Conservation (phyloP, 2,797 vertebrate genomes). For the Trichosurus vulpecula region DNA sequence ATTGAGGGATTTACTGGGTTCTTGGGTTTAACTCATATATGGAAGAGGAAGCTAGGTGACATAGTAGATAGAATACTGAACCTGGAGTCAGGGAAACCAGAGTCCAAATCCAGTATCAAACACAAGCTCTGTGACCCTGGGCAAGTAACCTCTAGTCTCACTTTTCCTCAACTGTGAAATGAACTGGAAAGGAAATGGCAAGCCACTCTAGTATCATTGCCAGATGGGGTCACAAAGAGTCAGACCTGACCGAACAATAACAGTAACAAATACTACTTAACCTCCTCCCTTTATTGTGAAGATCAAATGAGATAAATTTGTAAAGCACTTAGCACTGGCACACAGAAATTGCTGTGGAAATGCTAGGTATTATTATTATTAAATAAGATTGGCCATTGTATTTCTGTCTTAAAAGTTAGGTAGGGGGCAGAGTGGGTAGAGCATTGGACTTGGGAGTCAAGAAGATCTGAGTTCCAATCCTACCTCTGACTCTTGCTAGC, state of each 20-base stretch:
- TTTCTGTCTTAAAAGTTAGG: background rate
- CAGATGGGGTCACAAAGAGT: background rate
- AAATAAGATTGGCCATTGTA: background rate
- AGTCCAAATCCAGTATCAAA: background rate
- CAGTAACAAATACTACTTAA: background rate
- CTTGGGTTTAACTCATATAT: background rate
- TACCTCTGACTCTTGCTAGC: background rate
- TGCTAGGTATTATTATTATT: background rate
- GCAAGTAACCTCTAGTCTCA: background rate
- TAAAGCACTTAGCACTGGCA: background rate
- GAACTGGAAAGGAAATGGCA: background rate
- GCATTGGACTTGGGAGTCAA: background rate
- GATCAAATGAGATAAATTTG: background rate
- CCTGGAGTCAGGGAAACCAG: background rate
- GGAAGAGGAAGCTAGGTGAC: background rate
- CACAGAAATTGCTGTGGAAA: background rate
- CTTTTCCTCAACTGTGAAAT: background rate
- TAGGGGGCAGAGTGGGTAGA: background rate
- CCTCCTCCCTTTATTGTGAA: background rate
- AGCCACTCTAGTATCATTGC: background rate
- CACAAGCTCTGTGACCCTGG: background rate
- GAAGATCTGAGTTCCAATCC: background rate
- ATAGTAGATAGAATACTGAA: background rate
- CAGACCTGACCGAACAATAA: background rate
- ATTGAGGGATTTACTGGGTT: background rate